phyloP scores from a whole-genome alignment of 2,113 vertebrate genomes.

The Labeo rohita region DNA sequence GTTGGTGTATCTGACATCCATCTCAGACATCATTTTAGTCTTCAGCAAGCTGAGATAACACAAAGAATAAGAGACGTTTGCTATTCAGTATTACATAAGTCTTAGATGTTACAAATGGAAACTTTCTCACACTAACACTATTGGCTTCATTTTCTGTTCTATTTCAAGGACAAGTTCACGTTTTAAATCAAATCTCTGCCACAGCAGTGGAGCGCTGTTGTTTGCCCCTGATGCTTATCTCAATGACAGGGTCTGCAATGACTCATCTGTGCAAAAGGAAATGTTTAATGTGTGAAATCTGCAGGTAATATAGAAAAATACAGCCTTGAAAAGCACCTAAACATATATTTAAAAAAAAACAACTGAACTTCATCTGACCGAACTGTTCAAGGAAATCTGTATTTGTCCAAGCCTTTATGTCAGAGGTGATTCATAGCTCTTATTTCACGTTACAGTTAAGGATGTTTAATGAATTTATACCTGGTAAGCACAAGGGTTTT shows the following conservation, averaged over 20 bases:
- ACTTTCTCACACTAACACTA: slow-evolving; percentile 7
- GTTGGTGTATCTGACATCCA: not conserved
- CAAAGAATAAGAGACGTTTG: not conserved
- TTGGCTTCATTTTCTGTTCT: slow-evolving; percentile 25
- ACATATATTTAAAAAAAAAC: slow-evolving; percentile 1
- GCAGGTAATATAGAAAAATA: not conserved
- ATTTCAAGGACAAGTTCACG: slow-evolving; percentile 5
- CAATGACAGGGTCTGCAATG: slow-evolving; percentile 12
- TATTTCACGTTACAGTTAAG: not conserved
- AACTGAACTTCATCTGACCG: not conserved
- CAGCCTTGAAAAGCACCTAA: not conserved
- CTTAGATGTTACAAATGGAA: slow-evolving; percentile 15
- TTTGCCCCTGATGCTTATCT: slow-evolving; percentile 7
- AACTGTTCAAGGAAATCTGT: not conserved
- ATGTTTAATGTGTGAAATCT: not conserved
- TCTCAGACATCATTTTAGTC: not conserved
- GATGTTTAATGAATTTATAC: not conserved
- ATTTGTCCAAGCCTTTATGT: not conserved
- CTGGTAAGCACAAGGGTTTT: not conserved
- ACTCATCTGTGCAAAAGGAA: slow-evolving; percentile 16
- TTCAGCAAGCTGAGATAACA: not conserved
- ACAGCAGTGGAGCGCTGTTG: not conserved
- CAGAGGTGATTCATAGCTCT: not conserved
- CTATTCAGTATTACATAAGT: slow-evolving; percentile 1
- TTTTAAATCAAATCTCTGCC: slow-evolving; percentile 16